Evolutionary conservation across 1,140 invertebrate genomes (phyloP).

Genomic region (Pseudomyrmex dendroicus): DNA sequence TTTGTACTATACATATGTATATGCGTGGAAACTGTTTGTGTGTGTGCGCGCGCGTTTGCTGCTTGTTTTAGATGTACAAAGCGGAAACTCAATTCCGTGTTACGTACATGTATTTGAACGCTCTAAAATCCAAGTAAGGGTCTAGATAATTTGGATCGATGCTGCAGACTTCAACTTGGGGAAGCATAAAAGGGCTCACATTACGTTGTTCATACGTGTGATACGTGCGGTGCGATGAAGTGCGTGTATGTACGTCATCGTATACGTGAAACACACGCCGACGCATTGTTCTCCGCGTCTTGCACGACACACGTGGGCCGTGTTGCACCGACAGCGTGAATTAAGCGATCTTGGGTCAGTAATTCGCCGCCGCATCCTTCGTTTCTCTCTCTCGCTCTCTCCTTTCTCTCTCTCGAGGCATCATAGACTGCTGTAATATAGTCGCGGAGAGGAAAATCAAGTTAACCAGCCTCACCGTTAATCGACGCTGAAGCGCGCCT

Average conservation of each 20-base stretch:
- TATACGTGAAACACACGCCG: conserved; percentile 31
- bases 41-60: no score
- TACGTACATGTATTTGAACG: no score
- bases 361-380: conserved; percentile 40
- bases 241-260: conserved; percentile 16
- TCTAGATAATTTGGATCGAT: no score
- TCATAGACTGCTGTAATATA: conserved; percentile 32
- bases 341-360: conserved; percentile 49
- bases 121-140: no score
- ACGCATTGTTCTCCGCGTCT: conserved; percentile 49
- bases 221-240: not conserved
- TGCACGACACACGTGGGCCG: conserved; percentile 46
- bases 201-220: no score
- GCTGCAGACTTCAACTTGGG: no score
- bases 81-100: no score
- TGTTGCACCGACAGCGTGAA: conserved; percentile 30
- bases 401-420: conserved; percentile 6
- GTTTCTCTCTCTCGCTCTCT: no score
- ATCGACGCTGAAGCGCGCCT: conserved; percentile 53
- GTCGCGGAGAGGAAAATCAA: conserved; percentile 46
- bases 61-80: no score
- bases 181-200: no score
- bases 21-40: no score
- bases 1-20: no score
- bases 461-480: conserved; percentile 55